Percentiles rank a stretch among this genome's conserved stretches.
Evolutionary conservation across 2,888 invertebrate species (phyloP).

Genomic region (Branchellion lobata): DNA sequence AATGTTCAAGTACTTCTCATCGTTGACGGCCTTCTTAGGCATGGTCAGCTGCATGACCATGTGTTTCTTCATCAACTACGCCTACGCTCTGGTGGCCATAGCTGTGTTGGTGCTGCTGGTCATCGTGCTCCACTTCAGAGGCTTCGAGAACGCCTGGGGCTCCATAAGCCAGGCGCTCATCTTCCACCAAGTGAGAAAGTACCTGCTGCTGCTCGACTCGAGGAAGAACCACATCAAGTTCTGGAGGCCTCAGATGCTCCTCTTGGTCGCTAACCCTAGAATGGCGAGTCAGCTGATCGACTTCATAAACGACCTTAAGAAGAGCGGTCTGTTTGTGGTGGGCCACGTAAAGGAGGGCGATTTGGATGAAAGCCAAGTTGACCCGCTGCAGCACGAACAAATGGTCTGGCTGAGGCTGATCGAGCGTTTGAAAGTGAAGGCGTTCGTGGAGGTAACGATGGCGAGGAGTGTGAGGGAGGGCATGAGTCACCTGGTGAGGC

Average conservation of each 20-base stretch:
- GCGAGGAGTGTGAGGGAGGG: constrained; percentile 83
- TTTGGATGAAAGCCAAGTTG: constrained; percentile 65
- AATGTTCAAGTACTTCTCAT: constrained; percentile 91
- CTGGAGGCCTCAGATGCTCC: constrained; percentile 94
- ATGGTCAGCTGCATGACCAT: constrained; percentile 81
- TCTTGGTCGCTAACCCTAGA: constrained; percentile 86
- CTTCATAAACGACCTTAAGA: constrained; percentile 96
- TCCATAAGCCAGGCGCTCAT: constrained; percentile 98
- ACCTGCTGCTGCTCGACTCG: constrained; percentile 87
- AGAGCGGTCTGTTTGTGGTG: constrained; percentile 79
- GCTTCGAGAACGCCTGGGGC: constrained; percentile 89
- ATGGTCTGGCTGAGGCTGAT: constrained; percentile 89
- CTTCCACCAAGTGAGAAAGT: constrained; percentile 96
- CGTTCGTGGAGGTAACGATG: constrained; percentile 67
- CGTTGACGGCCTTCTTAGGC: constrained; percentile 86
- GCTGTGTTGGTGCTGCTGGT: constrained; percentile 81
- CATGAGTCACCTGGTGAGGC: constrained; percentile 82
- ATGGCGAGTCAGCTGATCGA: constrained; percentile 87
- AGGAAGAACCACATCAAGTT: constrained; percentile 98
- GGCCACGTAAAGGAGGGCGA: constrained; percentile 75
- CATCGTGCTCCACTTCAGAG: constrained; percentile 79
- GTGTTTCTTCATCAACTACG: constrained; percentile 90
- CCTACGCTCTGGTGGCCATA: constrained; percentile 84
- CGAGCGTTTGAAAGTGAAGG: constrained; percentile 72
- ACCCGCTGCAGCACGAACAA: constrained; percentile 76